Conservation (phyloP, 2,797 vertebrate species). For the Pipistrellus pipistrellus region DNA sequence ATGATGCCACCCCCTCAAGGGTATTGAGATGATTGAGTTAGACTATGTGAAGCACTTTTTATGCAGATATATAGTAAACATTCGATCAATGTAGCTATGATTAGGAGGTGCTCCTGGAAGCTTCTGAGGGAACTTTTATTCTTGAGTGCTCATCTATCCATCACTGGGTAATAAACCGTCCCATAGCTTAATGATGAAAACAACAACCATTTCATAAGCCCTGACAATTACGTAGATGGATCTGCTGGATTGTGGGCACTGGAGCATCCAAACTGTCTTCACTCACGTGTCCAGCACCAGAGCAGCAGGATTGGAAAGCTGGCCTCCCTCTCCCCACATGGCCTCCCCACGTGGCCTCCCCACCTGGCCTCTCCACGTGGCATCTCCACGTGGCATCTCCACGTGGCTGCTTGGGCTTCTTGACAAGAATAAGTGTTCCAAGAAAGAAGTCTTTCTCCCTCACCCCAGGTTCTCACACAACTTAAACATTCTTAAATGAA, state of each 20-base stretch:
- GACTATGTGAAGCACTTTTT: neutral
- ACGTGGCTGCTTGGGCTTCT: neutral
- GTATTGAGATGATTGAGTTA: neutral
- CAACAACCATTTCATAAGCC: neutral
- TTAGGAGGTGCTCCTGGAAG: neutral
- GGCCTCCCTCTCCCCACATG: no score
- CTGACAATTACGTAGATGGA: neutral
- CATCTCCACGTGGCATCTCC: neutral
- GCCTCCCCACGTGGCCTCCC: neutral
- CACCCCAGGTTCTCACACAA: neutral
- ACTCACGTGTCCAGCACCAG: neutral
- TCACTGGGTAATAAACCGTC: neutral
- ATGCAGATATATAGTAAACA: neutral
- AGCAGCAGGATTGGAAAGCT: neutral
- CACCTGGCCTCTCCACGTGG: neutral
- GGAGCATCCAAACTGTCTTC: neutral
- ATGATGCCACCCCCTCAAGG: neutral
- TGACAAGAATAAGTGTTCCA: neutral
- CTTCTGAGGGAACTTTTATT: neutral
- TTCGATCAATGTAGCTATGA: neutral
- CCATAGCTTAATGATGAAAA: neutral
- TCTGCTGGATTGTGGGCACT: neutral
- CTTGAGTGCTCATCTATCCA: fast-evolving
- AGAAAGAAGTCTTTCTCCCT: neutral
- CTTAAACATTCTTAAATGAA: neutral